Evolutionary conservation across 2,888 invertebrate genomes (phyloP).

Genomic region (Scaptomyza tumidula): DNA sequence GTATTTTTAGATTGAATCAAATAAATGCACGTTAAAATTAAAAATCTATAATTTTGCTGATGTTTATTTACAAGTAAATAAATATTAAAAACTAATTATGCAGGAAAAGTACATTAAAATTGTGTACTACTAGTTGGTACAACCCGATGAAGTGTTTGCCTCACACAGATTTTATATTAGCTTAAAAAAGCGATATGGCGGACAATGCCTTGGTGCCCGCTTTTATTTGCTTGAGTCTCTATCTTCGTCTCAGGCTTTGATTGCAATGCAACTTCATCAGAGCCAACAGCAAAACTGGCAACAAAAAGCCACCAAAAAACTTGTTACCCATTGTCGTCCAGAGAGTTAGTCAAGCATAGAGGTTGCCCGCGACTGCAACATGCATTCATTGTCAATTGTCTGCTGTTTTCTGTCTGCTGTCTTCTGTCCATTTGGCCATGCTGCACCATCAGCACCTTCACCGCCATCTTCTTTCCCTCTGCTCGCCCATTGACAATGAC

Average conservation of each 20-base stretch:
- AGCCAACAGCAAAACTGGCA: conserved; percentile 36
- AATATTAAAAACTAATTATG: background rate
- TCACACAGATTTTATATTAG: background rate
- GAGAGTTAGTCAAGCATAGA: conserved; percentile 66
- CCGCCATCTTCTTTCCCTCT: conserved; percentile 7
- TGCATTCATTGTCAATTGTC: conserved; percentile 15
- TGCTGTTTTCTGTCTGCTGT: conserved; percentile 33
- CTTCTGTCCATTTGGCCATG: conserved; percentile 27
- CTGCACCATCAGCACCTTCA: conserved; percentile 16
- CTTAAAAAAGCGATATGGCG: conserved; percentile 7
- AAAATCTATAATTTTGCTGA: no score
- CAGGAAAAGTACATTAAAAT: background rate
- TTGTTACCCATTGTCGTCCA: conserved; percentile 47
- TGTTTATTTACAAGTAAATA: background rate
- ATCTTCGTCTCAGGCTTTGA: conserved; percentile 13
- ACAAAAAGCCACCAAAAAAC: conserved; percentile 15
- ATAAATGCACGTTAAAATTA: no score
- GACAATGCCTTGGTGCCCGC: conserved; percentile 20
- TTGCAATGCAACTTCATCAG: conserved; percentile 72
- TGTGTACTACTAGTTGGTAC: background rate
- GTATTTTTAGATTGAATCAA: no score
- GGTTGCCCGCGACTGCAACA: conserved; percentile 30
- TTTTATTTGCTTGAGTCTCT: conserved; percentile 36
- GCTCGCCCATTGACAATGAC: conserved; percentile 61
- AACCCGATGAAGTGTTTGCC: background rate